These are phyloP conservation scores for Probosciger aterrimus DNA, from an alignment of 2,113 vertebrate species.

Conservation along the genomic window DNA sequence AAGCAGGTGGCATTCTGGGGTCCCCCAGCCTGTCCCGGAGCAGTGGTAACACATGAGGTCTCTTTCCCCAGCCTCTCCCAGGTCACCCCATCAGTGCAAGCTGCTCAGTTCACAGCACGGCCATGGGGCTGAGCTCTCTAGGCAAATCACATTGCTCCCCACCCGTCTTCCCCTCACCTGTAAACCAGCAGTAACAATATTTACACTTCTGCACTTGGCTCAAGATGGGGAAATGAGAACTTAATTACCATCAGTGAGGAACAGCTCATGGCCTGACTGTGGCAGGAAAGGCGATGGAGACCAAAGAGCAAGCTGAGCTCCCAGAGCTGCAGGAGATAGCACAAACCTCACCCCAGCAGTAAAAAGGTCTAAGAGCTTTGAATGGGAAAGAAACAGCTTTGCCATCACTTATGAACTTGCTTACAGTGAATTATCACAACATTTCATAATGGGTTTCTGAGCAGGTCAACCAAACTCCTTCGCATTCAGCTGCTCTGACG, in stretches of 20 bases:
- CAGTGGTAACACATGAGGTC: neutral
- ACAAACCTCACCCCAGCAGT: neutral
- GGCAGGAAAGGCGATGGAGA: accelerated
- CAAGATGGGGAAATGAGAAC: neutral
- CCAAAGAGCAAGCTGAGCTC: neutral
- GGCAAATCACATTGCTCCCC: neutral
- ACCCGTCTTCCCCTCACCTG: neutral
- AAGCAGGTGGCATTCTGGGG: neutral
- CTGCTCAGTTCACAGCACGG: neutral
- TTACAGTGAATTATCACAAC: neutral
- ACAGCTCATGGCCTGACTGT: neutral
- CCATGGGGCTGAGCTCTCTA: neutral
- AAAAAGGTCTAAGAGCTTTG: neutral
- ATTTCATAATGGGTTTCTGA: neutral
- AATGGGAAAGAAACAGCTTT: neutral
- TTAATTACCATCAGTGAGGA: neutral
- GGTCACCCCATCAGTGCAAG: neutral
- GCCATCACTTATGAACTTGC: neutral
- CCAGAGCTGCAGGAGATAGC: neutral
- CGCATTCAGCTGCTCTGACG: neutral
- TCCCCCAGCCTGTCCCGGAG: neutral
- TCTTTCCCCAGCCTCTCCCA: neutral
- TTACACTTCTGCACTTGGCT: neutral
- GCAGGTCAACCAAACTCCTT: neutral
- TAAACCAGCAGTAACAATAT: neutral